Evolutionary conservation across 2,113 vertebrate genomes (phyloP).

Genomic region (Pionites leucogaster): DNA sequence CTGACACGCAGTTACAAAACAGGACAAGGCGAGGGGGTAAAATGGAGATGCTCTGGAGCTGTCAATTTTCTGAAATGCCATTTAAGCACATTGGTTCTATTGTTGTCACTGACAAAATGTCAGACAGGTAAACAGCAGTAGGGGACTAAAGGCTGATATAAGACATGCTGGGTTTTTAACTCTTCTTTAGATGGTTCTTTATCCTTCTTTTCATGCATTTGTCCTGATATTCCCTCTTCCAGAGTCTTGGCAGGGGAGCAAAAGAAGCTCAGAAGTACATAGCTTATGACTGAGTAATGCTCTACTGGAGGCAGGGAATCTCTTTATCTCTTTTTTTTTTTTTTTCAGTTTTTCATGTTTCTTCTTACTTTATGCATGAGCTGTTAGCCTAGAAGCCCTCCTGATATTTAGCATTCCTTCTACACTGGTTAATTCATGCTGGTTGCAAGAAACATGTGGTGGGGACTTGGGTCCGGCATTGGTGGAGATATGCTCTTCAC

Average conservation of each 20-base stretch:
- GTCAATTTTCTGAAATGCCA: not conserved
- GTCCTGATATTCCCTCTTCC: not conserved
- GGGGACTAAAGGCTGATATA: not conserved
- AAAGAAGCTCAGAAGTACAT: constrained; percentile 22
- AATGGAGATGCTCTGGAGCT: not conserved
- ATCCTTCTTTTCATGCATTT: not conserved
- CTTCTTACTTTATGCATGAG: not conserved
- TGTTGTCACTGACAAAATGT: not conserved
- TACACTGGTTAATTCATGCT: not conserved
- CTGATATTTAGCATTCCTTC: not conserved
- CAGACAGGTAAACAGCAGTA: not conserved
- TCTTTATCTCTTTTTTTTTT: not conserved
- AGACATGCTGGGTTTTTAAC: not conserved
- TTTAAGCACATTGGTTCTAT: not conserved
- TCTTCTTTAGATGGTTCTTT: not conserved
- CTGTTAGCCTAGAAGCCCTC: not conserved
- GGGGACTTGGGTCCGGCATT: not conserved
- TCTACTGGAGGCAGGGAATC: not conserved
- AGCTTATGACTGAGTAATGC: not conserved
- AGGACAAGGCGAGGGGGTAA: not conserved
- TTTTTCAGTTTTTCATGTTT: not conserved
- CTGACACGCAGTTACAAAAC: constrained; percentile 15
- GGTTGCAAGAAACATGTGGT: not conserved
- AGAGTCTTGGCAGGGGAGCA: not conserved
- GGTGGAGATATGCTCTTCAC: not conserved